Evolutionary conservation across 1,140 invertebrate genomes (phyloP), one percentile per base, ranked within the genome.

Genomic region (Eufriesea mexicana): DNA sequence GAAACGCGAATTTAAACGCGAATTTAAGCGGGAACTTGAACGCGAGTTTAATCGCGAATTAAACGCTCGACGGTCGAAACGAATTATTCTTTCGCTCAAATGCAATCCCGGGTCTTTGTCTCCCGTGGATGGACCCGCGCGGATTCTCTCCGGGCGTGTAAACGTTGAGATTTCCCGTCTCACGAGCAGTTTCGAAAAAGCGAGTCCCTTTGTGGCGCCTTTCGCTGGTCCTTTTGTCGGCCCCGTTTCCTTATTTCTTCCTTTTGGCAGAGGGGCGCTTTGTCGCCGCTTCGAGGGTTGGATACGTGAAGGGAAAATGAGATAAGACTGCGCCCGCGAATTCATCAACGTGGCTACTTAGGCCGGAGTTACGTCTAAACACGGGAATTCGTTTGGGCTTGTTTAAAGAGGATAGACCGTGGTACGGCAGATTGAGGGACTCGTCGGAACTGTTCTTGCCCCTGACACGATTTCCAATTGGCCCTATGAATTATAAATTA

Each of bases 51-150:
- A 35, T 35, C 35, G 35, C 35, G 35, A 35, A 35, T 35, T 35
- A 35, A 35, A 35, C 35, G 35, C n/a, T 25, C 45, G 14, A 2
- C 57, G 5, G n/a, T 49, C 14, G 57, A 28, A 47, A 62, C 45
- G 74, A 76, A 45, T 66, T 74, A 54, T 67, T 67, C 61, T 75
- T 61, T 67, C 51, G 61, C 23, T 75, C 57, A 66, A 74, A 66
- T 28, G 49, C 42, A 16, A 25, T 18, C 5, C 12, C 7, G 8
- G 5, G 25, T 71, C 51, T 62, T 28, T 18, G 16, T 49, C 49
- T 14, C 14, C 45, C 57, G 18, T 14, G 35, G 16, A 57, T 10
- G 2, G 16, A 4, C 14, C 18, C 10, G 49, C 12, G 42, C 57
- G 10, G 25, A 14, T 70, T 79, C 25, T 57, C 45, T 66, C 12